These are phyloP conservation scores for Diploptera punctata DNA, from an alignment of 2,888 invertebrate species.

Conservation along the genomic window DNA sequence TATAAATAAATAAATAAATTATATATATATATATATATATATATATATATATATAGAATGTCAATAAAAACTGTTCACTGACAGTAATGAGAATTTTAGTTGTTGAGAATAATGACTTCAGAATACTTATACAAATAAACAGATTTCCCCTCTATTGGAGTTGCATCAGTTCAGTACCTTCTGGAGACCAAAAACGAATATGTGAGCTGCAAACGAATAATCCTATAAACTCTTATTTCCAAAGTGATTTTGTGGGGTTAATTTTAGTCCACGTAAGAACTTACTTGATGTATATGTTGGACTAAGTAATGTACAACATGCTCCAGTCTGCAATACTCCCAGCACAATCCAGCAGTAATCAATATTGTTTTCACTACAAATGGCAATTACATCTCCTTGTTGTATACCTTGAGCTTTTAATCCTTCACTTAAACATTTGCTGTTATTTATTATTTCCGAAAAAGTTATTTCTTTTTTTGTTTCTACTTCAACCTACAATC, in stretches of 20 bases:
- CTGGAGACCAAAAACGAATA: background rate
- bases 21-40: too few species aligned
- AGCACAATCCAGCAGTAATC: conserved; percentile 64
- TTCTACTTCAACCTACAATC: conserved; percentile 63
- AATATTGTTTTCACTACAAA: conserved; percentile 69
- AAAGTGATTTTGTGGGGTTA: background rate
- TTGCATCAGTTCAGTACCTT: background rate
- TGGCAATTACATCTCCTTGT: conserved; percentile 64
- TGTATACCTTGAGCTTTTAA: conserved; percentile 60
- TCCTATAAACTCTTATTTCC: background rate
- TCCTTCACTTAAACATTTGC: conserved; percentile 63
- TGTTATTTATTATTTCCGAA: conserved; percentile 60
- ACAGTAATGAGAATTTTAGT: too few species aligned
- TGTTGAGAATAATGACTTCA: background rate
- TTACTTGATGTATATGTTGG: conserved; percentile 67
- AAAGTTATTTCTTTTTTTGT: conserved; percentile 64
- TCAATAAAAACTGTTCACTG: too few species aligned
- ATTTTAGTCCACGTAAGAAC: conserved; percentile 26
- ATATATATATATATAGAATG: too few species aligned
- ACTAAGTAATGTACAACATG: conserved; percentile 67
- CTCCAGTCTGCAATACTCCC: conserved; percentile 64
- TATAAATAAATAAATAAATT: too few species aligned
- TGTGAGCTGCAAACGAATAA: background rate
- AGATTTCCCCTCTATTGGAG: background rate
- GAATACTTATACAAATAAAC: background rate